Evolutionary conservation across 2,797 vertebrate species (phyloP).

Genomic region (Phataginus tetradactyla): DNA sequence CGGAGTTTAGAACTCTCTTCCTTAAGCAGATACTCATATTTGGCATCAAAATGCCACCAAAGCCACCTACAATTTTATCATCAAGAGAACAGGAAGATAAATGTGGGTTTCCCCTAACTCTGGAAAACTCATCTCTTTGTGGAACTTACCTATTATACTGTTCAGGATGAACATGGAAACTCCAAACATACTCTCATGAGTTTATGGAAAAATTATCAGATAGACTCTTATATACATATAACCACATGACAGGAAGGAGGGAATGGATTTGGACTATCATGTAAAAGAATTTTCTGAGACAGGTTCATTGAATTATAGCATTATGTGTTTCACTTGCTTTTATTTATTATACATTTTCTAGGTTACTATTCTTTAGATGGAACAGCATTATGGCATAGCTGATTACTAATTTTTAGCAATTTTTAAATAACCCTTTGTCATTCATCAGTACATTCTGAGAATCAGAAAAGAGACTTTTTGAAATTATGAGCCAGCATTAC

Average conservation of each 20-base stretch:
- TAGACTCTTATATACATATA: neutral
- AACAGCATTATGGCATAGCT: neutral
- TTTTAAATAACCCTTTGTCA: neutral
- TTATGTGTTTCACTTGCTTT: neutral
- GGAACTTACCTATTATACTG: neutral
- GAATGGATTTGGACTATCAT: neutral
- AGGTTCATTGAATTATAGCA: neutral
- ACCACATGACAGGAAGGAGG: neutral
- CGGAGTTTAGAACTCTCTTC: neutral
- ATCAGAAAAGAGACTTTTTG: neutral
- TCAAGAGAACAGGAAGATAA: neutral
- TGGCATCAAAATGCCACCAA: neutral
- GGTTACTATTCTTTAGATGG: neutral
- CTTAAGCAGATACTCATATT: neutral
- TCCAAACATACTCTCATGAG: neutral
- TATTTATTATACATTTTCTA: neutral
- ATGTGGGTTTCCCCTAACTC: neutral
- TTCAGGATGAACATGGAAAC: neutral
- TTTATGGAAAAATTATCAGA: neutral
- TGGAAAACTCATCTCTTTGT: conserved; percentile 26
- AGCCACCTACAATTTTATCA: neutral
- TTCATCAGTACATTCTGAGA: neutral
- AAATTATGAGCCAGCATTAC: neutral
- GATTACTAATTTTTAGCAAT: neutral
- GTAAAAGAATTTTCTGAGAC: neutral